Evolutionary conservation across 2,888 invertebrate genomes (phyloP), one percentile per base, ranked within the genome.

Genomic region (Agriopis leucophaearia): DNA sequence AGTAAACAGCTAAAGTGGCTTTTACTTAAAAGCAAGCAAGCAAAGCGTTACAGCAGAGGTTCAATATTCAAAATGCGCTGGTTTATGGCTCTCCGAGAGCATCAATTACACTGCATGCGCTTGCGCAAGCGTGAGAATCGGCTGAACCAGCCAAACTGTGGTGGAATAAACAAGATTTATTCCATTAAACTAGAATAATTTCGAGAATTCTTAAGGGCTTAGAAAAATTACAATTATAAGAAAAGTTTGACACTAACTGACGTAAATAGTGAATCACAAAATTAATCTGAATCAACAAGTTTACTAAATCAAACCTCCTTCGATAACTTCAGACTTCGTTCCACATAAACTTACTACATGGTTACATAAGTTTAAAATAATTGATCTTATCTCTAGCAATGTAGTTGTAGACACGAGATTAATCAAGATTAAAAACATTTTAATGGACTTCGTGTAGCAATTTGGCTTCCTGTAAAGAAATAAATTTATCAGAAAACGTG

Each of bases 391-490:
- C 62, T 54, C 42, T 15, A 52, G 56, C 57, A 45, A 57, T 40
- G 51, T 57, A 57, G 40, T 52, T 40, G 51, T 57, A 57, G 40
- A 66, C 47, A 38, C 10, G 40, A 62, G 52, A 59, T 58, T 54
- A 42, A 63, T 67, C 52, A 47, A 63, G 58, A 67, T 59, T 56
- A 18, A 36, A 40, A 47, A 58, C 61, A 58, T 62, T 63, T 61
- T 52, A 62, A 64, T 61, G 48, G 64, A 45, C 54, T 65, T 55
- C 63, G 52, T 64, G 60, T 54, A 47, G 57, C 67, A 58, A 58
- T 58, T 58, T 54, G 54, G 18, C 62, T 58, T 54, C 62, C 47
- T 63, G 52, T 52, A 48, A 62, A 50, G 51, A 57, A 52, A 48
- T 27, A 27, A 38, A 36, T 60, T 48, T 62, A 62, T 66, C 35